A percentile compares a stretch with the other conserved stretches of the same genome.
phyloP scores from a whole-genome alignment of 2,888 invertebrate genomes.

The Dorcus hopei region DNA sequence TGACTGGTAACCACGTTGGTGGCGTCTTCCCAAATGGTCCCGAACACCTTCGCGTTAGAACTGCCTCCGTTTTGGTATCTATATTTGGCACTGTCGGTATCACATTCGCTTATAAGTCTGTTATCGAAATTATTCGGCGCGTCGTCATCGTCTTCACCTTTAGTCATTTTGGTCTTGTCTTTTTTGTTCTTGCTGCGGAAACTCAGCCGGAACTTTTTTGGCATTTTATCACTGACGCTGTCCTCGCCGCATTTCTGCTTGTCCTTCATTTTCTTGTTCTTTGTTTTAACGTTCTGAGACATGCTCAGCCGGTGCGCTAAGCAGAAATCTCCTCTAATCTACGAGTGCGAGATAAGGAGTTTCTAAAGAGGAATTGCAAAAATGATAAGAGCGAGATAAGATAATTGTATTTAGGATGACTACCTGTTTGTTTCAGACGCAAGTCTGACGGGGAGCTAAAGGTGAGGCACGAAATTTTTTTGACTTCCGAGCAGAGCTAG shows the following conservation, averaged over 20 bases:
- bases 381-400: no score
- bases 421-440: no score
- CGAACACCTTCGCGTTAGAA: not conserved
- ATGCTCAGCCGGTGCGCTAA: not conserved
- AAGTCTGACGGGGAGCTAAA: no score
- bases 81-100: conserved; percentile 5
- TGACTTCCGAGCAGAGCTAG: no score
- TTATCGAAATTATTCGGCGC: conserved; percentile 1
- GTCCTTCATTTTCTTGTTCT: conserved; percentile 9
- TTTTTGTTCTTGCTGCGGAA: conserved; percentile 14
- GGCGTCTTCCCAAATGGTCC: conserved; percentile 4
- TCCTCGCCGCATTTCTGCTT: conserved; percentile 4
- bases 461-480: no score
- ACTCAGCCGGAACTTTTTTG: conserved; percentile 14
- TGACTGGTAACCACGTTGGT: not conserved
- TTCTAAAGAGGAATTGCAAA: no score
- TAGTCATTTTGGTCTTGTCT: conserved; percentile 12
- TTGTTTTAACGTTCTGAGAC: conserved; percentile 12
- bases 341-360: no score
- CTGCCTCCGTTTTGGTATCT: conserved; percentile 8
- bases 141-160: conserved; percentile 7
- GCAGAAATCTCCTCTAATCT: no score
- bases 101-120: not conserved
- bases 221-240: conserved; percentile 11
- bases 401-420: no score